Conservation (phyloP, 2,113 vertebrate genomes). For the Gadus chalcogrammus region DNA sequence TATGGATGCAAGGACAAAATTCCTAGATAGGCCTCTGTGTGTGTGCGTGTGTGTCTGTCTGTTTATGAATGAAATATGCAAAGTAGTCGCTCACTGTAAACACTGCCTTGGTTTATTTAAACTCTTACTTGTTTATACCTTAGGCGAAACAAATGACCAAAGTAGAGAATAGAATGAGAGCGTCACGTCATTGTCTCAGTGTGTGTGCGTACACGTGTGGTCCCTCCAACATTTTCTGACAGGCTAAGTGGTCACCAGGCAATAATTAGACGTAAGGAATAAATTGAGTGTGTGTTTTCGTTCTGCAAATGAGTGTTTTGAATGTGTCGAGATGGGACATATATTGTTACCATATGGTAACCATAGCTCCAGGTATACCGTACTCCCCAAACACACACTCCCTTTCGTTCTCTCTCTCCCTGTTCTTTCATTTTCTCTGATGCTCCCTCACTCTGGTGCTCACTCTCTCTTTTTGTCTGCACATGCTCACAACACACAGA, state of each 20-base stretch:
- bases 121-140: slow-evolving; percentile 19
- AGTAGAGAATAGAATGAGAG: not conserved
- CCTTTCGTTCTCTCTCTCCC: not conserved
- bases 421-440: no score
- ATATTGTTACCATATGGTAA: slow-evolving; percentile 43
- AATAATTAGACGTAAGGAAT: slow-evolving; percentile 48
- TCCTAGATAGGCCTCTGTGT: slow-evolving; percentile 1
- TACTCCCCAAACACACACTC: slow-evolving; percentile 1
- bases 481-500: slow-evolving; percentile 6
- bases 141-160: not conserved
- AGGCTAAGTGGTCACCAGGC: slow-evolving; percentile 43
- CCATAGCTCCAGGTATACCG: slow-evolving; percentile 1
- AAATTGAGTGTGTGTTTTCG: slow-evolving; percentile 50
- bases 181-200: not conserved
- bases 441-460: not conserved
- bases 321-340: slow-evolving; percentile 10
- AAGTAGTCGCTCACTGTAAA: slow-evolving; percentile 25
- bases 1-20: not conserved
- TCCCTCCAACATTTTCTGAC: slow-evolving; percentile 28
- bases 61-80: not conserved
- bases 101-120: slow-evolving; percentile 12
- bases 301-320: slow-evolving; percentile 21
- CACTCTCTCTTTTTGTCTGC: not conserved
- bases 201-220: slow-evolving; percentile 19
- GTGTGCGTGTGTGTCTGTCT: not conserved